phyloP scores from a whole-genome alignment of 2,888 invertebrate species.

The Caenorhabditis japonica region DNA sequence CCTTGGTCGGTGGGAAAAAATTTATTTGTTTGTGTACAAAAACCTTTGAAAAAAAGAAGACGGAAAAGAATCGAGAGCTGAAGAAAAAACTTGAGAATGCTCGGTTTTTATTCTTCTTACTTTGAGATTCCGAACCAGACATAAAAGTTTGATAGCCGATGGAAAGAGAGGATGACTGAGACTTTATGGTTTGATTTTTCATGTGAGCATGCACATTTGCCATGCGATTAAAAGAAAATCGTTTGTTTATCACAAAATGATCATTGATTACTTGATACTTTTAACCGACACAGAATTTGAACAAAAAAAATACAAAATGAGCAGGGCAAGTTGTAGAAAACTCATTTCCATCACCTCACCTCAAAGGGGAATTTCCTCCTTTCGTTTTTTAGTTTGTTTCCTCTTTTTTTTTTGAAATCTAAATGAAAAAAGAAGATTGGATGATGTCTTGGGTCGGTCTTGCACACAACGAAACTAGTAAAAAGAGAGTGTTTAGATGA shows the following conservation, averaged over 20 bases:
- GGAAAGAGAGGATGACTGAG: conserved; percentile 8
- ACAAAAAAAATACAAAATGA: too few relatives aligned
- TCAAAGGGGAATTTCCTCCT: too few relatives aligned
- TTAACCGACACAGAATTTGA: too few relatives aligned
- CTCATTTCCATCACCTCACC: too few relatives aligned
- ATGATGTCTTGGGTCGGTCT: conserved; percentile 41
- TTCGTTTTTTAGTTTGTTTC: conserved; percentile 1
- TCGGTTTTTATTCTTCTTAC: neutral
- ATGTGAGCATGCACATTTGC: too few relatives aligned
- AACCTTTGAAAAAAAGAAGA: conserved; percentile 2
- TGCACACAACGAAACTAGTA: conserved; percentile 40
- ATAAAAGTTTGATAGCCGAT: conserved; percentile 41
- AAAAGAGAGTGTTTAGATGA: conserved; percentile 40
- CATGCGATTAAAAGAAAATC: conserved; percentile 7
- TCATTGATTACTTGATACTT: conserved; percentile 7
- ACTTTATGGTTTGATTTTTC: conserved; percentile 19
- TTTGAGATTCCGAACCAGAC: conserved; percentile 20
- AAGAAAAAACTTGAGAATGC: neutral
- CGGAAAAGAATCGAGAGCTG: neutral
- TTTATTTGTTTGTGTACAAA: conserved; percentile 41
- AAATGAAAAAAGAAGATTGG: conserved; percentile 43
- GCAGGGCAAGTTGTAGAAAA: too few relatives aligned
- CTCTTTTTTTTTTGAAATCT: conserved; percentile 18
- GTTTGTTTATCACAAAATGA: conserved; percentile 20
- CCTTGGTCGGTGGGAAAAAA: conserved; percentile 31